Percentiles rank a stretch among this genome's conserved stretches.
phyloP scores from a whole-genome alignment of 2,113 vertebrate genomes.

The Heptranchias perlo region DNA sequence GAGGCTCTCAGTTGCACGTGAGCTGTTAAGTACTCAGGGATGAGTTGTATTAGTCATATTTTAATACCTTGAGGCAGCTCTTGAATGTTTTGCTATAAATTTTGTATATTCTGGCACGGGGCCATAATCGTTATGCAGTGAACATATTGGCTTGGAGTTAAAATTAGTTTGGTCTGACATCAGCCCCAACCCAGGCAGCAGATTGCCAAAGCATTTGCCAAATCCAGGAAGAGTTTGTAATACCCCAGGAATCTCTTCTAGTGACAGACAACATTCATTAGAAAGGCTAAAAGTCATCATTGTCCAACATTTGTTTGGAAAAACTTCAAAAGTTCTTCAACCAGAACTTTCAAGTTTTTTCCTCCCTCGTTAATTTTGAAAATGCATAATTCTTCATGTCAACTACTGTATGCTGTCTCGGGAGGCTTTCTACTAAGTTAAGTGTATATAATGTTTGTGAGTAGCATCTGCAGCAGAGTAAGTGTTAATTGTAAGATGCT shows the following conservation, averaged over 20 bases:
- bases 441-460: neutral
- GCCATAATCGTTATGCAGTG: rapidly evolving
- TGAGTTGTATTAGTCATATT: rapidly evolving
- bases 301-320: conserved; percentile 54
- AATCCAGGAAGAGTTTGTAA: conserved; percentile 42
- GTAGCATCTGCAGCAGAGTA: neutral
- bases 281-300: conserved; percentile 55
- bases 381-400: conserved; percentile 48
- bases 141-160: conserved; percentile 30
- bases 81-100: neutral
- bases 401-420: conserved; percentile 50
- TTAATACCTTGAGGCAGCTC: conserved; percentile 27
- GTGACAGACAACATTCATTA: conserved; percentile 49
- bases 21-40: conserved; percentile 2
- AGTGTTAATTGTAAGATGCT: neutral
- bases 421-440: conserved; percentile 48
- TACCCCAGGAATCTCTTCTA: conserved; percentile 50
- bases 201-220: conserved; percentile 39
- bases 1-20: conserved; percentile 63
- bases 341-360: conserved; percentile 48
- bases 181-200: neutral
- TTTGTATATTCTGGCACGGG: neutral
- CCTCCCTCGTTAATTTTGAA: conserved; percentile 44
- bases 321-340: conserved; percentile 49
- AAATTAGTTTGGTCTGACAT: neutral